phyloP scores from a whole-genome alignment of 2,888 invertebrate genomes.

The Hydrotaea cyrtoneurina region DNA sequence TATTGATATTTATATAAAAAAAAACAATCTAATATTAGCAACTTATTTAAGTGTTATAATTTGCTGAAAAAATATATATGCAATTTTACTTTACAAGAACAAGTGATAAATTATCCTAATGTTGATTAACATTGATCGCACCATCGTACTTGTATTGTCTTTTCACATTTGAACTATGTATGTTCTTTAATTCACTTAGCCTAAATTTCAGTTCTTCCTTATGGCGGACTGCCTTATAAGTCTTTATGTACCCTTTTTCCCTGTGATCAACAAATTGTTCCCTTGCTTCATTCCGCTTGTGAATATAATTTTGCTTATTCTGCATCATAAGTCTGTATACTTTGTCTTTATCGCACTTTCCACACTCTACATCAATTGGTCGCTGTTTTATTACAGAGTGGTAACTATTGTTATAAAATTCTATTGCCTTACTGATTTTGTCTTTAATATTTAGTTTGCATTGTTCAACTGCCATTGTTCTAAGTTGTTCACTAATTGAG shows the following conservation, averaged over 20 bases:
- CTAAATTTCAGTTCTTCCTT: constrained; percentile 50
- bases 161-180: background rate
- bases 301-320: constrained; percentile 18
- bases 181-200: constrained; percentile 32
- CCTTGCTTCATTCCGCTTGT: constrained; percentile 58
- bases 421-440: constrained; percentile 8
- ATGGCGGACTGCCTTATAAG: constrained; percentile 32
- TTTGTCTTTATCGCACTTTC: constrained; percentile 8
- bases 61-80: background rate
- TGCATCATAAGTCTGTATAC: background rate
- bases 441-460: no score
- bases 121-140: constrained; percentile 2
- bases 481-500: background rate
- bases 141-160: constrained; percentile 31
- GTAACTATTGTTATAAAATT: constrained; percentile 40
- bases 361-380: constrained; percentile 29
- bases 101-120: background rate
- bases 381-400: constrained; percentile 29
- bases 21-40: background rate
- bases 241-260: constrained; percentile 18
- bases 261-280: constrained; percentile 15
- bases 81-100: background rate
- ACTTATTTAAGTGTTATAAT: background rate
- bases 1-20: background rate
- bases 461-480: background rate